Evolutionary conservation across 2,113 vertebrate genomes (phyloP), one percentile per base, ranked within the genome.

Genomic region (Triplophysa siluroides): DNA sequence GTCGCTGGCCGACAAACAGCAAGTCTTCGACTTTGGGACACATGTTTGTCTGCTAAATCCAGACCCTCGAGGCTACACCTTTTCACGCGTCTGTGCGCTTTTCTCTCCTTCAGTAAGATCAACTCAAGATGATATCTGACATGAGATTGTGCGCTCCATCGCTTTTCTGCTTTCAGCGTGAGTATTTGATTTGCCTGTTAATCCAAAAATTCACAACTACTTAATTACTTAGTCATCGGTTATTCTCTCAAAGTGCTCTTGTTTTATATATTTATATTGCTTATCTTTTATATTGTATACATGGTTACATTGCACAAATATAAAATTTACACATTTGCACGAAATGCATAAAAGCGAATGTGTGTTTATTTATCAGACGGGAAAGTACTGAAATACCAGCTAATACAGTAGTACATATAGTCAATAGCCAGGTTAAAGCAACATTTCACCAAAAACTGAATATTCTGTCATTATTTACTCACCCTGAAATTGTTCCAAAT

Each of bases 1-100:
- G 81, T 85, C 79, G 84, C 84, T 66, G 84, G 84, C 75, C 84
- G 84, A 85, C 76, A 45, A 61, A 81, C 75, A 81, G 81, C 79
- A 24, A 50, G 64, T 68, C 16, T 54, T 61, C 8, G 54, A 10
- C 66, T 72, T 21, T 1, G 43, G 6, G 18, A 5, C 14, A 21
- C 9, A 60, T 21, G 47, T 64, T 78, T 33, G 18, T n/a, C 24
- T 41, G 58, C 71, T 23, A 61, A 54, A 62, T 1, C 26, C 6
- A 47, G n/a, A 38, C 33, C 7, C 33, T 38, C 33, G 33, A 33
- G 6, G 33, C 33, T 9, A 47, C 26, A 23, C 56, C 45, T 33
- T 66, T 54, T 2, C 65, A 21, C 63, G 47, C 13, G 21, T 14
- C 2, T 21, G 33, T 33, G 33, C 33, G 33, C 33, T 33, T 33